Percentiles rank a stretch among this genome's conserved stretches.
phyloP scores from a whole-genome alignment of 92 coral and sea anemone genomes.

The Nematostella vectensis region DNA sequence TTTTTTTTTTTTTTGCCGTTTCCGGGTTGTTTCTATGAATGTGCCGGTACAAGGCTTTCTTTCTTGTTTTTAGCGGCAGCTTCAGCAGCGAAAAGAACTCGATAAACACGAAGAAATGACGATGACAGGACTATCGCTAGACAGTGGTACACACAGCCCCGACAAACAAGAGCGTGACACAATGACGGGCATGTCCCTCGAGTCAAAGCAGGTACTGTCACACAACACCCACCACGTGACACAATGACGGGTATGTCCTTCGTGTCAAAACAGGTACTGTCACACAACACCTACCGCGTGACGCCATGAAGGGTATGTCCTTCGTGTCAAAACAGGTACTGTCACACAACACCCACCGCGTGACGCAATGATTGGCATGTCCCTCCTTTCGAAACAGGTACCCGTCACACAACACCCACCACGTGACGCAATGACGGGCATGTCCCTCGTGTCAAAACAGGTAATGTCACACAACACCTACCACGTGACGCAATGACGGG shows the following conservation, averaged over 20 bases:
- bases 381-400: conserved; percentile 31
- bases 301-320: conserved; percentile 53
- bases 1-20: too few species aligned
- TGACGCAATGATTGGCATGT: conserved; percentile 48
- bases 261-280: conserved; percentile 21
- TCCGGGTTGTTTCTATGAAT: too few species aligned
- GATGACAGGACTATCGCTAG: conserved; percentile 57
- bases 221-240: neutral
- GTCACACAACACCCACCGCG: neutral
- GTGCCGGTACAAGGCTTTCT: too few species aligned
- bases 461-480: conserved; percentile 30
- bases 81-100: conserved; percentile 23
- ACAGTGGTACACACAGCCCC: conserved; percentile 24
- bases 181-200: conserved; percentile 49
- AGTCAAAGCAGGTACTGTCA: conserved; percentile 16
- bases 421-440: too few species aligned
- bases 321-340: conserved; percentile 27
- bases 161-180: conserved; percentile 46
- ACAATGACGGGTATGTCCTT: conserved; percentile 57
- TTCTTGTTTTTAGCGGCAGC: conserved; percentile 8
- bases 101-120: conserved; percentile 50
- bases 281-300: neutral
- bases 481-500: conserved; percentile 56
- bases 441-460: too few species aligned
- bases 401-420: neutral